phyloP scores from a whole-genome alignment of 2,797 vertebrate species.

The Meda fulgida region DNA sequence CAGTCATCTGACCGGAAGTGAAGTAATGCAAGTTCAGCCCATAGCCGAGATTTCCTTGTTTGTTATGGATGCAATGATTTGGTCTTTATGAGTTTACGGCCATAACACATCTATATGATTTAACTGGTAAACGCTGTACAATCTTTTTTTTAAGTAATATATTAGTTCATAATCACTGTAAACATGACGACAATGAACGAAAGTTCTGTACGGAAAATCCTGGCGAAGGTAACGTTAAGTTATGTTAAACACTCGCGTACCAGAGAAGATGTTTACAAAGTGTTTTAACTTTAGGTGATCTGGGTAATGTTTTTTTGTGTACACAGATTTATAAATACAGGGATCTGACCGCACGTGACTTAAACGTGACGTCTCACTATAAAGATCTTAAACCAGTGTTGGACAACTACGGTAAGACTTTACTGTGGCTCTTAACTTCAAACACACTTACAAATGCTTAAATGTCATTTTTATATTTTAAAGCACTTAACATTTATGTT shows the following conservation, averaged over 20 bases:
- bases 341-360: constrained; percentile 92
- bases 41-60: constrained; percentile 31
- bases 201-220: constrained; percentile 38
- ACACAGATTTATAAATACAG: constrained; percentile 92
- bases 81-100: neutral
- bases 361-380: constrained; percentile 89
- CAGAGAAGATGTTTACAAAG: neutral
- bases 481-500: neutral
- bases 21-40: neutral
- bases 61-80: neutral
- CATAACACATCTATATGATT: neutral
- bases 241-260: neutral
- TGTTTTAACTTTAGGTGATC: neutral
- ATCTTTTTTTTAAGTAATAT: neutral
- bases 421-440: neutral
- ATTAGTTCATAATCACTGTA: neutral
- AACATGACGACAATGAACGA: constrained; percentile 45
- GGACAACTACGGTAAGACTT: constrained; percentile 88
- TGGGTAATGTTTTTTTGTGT: neutral
- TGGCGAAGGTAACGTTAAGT: constrained; percentile 54
- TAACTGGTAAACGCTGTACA: neutral
- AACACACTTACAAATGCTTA: too few relatives aligned
- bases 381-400: constrained; percentile 95
- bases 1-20: constrained; percentile 48
- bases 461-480: neutral